These are phyloP conservation scores for Pygoscelis adeliae DNA, from an alignment of 2,113 vertebrate species.

Conservation along the genomic window DNA sequence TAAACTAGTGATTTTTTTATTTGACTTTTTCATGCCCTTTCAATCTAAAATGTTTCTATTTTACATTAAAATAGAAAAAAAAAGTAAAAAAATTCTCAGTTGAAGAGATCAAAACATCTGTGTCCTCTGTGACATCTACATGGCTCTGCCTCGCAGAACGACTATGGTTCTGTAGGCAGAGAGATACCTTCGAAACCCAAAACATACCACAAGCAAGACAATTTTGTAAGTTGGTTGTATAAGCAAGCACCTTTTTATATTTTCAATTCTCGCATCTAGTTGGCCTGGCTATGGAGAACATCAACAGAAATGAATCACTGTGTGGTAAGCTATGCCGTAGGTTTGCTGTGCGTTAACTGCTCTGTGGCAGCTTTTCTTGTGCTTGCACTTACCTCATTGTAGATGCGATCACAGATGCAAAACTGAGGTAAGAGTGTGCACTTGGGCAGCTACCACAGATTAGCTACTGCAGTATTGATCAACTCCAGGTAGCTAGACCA, in stretches of 20 bases:
- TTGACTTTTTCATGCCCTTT: neutral
- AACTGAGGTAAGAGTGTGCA: neutral
- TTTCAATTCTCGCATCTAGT: neutral
- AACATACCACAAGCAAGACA: neutral
- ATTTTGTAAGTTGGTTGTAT: neutral
- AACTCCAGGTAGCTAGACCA: neutral
- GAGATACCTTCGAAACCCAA: neutral
- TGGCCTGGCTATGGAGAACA: neutral
- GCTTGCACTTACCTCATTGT: neutral
- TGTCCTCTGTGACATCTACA: neutral
- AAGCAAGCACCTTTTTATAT: neutral
- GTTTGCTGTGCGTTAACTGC: neutral
- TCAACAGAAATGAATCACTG: neutral
- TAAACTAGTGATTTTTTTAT: neutral
- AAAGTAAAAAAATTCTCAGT: neutral
- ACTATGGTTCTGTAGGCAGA: neutral
- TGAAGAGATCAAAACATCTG: neutral
- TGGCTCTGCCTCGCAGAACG: neutral
- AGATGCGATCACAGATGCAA: neutral
- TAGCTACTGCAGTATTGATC: neutral
- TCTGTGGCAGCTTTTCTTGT: neutral
- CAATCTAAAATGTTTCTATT: neutral
- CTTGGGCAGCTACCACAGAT: neutral
- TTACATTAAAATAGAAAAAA: neutral
- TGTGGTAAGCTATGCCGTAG: fast-evolving